Percentiles rank a stretch among this genome's conserved stretches.
These are phyloP conservation scores for Alviniconcha marisindica DNA, from an alignment of 1,140 invertebrate species.

Conservation along the genomic window DNA sequence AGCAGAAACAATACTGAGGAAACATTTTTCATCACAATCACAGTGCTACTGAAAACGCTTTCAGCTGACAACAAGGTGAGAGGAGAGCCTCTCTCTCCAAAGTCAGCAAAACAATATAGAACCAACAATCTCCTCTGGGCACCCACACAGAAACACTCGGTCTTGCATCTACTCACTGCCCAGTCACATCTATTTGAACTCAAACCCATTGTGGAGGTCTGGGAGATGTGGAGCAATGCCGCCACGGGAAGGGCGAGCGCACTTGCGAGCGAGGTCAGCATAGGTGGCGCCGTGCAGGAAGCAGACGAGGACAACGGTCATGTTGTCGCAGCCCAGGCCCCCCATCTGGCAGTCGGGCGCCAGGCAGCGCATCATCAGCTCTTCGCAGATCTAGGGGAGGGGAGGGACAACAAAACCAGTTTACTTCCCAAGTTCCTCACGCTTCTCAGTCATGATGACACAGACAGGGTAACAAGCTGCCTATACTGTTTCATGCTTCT, in stretches of 20 bases:
- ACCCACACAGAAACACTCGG: not conserved
- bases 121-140: not conserved
- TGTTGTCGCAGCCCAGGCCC: constrained; percentile 98
- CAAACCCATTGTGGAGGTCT: constrained; percentile 46
- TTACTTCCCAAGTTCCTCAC: no score
- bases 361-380: constrained; percentile 94
- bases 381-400: constrained; percentile 97
- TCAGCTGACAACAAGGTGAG: no score
- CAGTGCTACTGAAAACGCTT: no score
- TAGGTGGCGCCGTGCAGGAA: constrained; percentile 87
- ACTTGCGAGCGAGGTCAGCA: constrained; percentile 79
- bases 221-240: constrained; percentile 60
- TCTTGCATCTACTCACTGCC: no score
- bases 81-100: no score
- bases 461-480: no score
- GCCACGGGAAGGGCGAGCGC: constrained; percentile 64
- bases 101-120: no score
- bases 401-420: no score
- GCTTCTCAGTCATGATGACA: no score
- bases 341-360: constrained; percentile 97
- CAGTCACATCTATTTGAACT: constrained; percentile 41
- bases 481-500: no score
- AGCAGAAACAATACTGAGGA: no score
- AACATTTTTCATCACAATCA: no score
- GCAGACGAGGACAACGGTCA: constrained; percentile 95